Evolutionary conservation across 2,888 invertebrate species (phyloP).

Genomic region (Phlogophora meticulosa): DNA sequence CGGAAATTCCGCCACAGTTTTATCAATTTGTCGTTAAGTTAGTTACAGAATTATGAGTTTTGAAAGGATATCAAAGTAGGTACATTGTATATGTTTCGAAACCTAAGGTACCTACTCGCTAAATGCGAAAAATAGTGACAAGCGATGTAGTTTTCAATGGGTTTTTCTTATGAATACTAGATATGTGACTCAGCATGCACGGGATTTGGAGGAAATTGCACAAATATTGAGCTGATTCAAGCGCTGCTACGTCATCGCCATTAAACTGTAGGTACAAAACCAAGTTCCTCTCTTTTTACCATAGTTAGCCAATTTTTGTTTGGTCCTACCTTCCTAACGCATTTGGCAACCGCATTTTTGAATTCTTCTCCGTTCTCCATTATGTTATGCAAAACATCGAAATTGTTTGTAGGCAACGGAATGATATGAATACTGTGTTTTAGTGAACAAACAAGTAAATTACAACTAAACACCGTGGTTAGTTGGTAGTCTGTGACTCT

Average conservation of each 20-base stretch:
- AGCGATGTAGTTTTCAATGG: neutral
- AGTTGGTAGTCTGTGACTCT: slow-evolving; percentile 39
- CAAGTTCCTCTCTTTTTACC: slow-evolving; percentile 10
- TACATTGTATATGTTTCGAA: slow-evolving; percentile 23
- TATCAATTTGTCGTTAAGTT: slow-evolving; percentile 7
- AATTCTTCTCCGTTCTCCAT: neutral
- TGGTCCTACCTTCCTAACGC: neutral
- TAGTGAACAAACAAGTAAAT: slow-evolving; percentile 46
- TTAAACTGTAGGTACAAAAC: neutral
- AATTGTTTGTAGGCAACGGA: slow-evolving; percentile 8
- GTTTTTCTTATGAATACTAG: slow-evolving; percentile 20
- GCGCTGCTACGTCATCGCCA: slow-evolving; percentile 13
- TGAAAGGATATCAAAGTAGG: slow-evolving; percentile 22
- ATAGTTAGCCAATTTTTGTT: neutral
- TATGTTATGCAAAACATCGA: slow-evolving; percentile 34
- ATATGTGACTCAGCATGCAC: slow-evolving; percentile 37
- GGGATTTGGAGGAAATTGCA: slow-evolving; percentile 19
- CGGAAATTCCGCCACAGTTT: slow-evolving; percentile 11
- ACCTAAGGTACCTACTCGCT: neutral
- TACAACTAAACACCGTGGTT: slow-evolving; percentile 40
- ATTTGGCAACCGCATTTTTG: neutral
- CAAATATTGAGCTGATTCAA: slow-evolving; percentile 23
- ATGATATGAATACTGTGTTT: slow-evolving; percentile 43
- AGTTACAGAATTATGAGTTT: neutral
- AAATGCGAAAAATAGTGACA: slow-evolving; percentile 28